Evolutionary conservation across 2,113 vertebrate genomes (phyloP).

Genomic region (Setophaga coronata): DNA sequence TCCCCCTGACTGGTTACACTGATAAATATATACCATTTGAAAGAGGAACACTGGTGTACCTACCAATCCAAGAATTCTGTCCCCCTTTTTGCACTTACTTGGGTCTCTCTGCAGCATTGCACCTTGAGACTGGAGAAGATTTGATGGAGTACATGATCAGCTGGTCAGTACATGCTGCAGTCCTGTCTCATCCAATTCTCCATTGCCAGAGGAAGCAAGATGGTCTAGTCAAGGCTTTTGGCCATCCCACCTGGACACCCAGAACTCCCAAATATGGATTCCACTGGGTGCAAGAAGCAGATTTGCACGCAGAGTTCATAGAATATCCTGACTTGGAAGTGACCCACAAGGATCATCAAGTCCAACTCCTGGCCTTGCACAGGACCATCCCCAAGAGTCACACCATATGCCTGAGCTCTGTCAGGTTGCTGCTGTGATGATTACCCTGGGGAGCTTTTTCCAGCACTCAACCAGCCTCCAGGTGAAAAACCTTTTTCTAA

Average conservation of each 20-base stretch:
- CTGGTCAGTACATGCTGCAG: not conserved
- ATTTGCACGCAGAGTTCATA: not conserved
- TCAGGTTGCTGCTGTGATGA: not conserved
- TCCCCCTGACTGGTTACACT: not conserved
- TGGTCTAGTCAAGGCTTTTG: not conserved
- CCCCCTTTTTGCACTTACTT: not conserved
- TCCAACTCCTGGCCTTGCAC: not conserved
- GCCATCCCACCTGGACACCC: no score
- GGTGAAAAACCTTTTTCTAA: not conserved
- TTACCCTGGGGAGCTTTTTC: not conserved
- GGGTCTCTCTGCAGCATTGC: not conserved
- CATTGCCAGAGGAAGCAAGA: not conserved
- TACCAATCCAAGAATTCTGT: not conserved
- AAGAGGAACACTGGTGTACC: not conserved
- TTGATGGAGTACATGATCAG: accelerated
- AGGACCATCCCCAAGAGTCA: not conserved
- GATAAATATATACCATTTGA: not conserved
- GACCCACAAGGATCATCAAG: not conserved
- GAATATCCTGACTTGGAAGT: not conserved
- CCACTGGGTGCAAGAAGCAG: not conserved
- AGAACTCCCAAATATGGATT: not conserved
- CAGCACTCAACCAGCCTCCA: not conserved
- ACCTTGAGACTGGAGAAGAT: not conserved
- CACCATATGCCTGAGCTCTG: not conserved
- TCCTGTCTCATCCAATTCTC: not conserved